Evolutionary conservation across 2,113 vertebrate species (phyloP).

Genomic region (Danionella cerebrum): DNA sequence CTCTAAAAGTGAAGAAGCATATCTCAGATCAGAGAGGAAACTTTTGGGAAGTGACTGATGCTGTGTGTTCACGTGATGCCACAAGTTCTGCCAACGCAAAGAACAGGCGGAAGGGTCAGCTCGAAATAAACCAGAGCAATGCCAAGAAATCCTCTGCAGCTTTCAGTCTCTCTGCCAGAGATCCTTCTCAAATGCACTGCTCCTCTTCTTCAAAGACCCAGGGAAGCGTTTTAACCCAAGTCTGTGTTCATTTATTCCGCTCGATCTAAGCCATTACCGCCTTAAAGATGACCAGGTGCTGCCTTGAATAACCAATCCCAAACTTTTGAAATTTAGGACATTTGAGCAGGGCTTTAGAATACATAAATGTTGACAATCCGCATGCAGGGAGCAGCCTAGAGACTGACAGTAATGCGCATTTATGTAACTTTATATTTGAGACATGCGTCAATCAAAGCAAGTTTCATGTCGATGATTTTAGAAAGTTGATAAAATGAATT

Average conservation of each 20-base stretch:
- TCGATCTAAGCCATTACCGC: no score
- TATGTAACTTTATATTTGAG: neutral
- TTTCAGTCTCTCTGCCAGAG: neutral
- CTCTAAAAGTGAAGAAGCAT: neutral
- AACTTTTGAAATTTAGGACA: no score
- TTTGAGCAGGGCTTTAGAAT: no score
- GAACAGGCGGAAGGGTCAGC: conserved; percentile 29
- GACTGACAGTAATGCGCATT: neutral
- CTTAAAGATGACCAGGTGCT: no score
- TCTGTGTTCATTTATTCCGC: no score
- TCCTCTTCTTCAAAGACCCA: neutral
- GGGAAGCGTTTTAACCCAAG: no score
- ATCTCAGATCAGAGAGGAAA: neutral
- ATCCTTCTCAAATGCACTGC: neutral
- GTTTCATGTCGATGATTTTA: neutral
- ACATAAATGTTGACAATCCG: neutral
- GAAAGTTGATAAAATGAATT: neutral
- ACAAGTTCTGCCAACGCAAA: conserved; percentile 30
- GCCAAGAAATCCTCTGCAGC: conserved; percentile 29
- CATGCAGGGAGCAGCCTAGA: neutral
- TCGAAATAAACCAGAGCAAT: conserved; percentile 31
- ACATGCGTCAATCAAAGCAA: neutral
- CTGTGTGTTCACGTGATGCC: conserved; percentile 24
- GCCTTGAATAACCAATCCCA: no score
- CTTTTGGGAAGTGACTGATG: conserved; percentile 17